These are phyloP conservation scores for Jacana jacana DNA, from an alignment of 2,113 vertebrate species.

Conservation along the genomic window DNA sequence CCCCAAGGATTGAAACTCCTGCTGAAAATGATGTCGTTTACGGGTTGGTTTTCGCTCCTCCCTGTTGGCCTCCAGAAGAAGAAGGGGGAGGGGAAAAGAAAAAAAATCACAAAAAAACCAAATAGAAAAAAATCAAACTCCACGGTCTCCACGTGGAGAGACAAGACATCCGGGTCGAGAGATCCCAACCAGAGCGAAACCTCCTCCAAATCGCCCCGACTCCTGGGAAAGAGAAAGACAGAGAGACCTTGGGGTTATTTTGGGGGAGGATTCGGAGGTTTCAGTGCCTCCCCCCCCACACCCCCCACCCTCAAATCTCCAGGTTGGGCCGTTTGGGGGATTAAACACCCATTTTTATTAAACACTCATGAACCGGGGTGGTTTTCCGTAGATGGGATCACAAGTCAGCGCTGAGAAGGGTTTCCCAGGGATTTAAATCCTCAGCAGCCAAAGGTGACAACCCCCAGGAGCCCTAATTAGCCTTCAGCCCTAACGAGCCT, in stretches of 20 bases:
- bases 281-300: no score
- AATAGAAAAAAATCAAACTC: no score
- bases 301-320: no score
- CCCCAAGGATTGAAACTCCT: background rate
- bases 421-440: background rate
- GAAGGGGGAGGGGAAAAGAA: no score
- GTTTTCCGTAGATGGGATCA: accelerated
- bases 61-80: no score
- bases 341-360: accelerated
- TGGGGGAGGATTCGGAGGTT: accelerated
- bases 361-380: accelerated
- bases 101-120: no score
- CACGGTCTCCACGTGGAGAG: background rate
- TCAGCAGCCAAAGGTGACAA: no score
- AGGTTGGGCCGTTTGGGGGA: no score
- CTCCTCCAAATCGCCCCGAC: background rate
- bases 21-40: background rate
- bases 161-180: accelerated
- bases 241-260: background rate
- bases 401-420: accelerated
- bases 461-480: no score
- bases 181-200: no score
- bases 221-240: conserved; percentile 37
- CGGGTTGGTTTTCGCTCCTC: background rate
- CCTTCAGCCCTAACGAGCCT: background rate